phyloP scores from a whole-genome alignment of 2,888 invertebrate species.

The Lapara coniferarum region DNA sequence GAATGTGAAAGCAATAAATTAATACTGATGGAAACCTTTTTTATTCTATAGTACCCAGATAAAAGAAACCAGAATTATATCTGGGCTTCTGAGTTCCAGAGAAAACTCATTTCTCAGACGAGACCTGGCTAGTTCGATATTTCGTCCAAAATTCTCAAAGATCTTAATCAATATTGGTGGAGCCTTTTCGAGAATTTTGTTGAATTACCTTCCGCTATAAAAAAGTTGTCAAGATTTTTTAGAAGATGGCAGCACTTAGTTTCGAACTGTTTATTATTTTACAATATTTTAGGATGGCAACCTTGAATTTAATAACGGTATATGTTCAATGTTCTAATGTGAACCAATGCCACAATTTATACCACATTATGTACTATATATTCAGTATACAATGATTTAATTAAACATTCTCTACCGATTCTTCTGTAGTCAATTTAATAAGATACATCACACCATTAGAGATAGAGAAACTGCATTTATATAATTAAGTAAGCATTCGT shows the following conservation, averaged over 20 bases:
- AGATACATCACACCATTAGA: slow-evolving; percentile 8
- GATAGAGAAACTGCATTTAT: slow-evolving; percentile 5
- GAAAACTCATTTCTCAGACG: neutral
- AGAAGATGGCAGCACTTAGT: neutral
- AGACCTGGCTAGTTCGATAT: no score
- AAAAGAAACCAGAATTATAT: neutral
- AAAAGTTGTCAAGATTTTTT: neutral
- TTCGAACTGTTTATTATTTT: neutral
- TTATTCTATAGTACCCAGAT: slow-evolving; percentile 1
- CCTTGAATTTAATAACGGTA: no score
- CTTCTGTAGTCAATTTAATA: slow-evolving; percentile 3
- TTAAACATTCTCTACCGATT: neutral
- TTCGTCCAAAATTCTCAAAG: neutral
- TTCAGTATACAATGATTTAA: no score
- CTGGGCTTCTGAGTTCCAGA: neutral
- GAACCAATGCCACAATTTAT: no score
- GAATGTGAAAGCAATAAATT: slow-evolving; percentile 14
- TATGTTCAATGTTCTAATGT: no score
- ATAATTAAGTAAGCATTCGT: neutral
- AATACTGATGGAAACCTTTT: slow-evolving; percentile 15
- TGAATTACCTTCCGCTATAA: no score
- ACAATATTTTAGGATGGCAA: no score
- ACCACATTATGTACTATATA: no score
- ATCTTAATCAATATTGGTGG: neutral
- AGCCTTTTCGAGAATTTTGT: no score